Base-by-base conservation (phyloP, 2,888 invertebrate genomes). In the Epinotia demarniana region DNA sequence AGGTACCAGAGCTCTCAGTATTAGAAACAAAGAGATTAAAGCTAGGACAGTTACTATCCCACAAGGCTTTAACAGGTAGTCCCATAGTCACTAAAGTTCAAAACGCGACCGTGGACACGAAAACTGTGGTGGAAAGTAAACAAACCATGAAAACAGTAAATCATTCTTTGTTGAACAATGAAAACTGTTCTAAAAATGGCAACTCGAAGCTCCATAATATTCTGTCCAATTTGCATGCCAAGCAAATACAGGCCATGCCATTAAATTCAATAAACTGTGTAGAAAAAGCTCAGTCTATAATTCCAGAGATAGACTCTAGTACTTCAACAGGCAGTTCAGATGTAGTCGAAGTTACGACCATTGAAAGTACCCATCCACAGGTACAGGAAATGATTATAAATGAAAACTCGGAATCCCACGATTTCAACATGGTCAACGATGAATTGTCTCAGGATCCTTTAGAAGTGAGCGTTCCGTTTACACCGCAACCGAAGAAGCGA, bases 171-270 rank as follows among this genome's bases (percentile, higher is more conserved):
- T 81, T 92, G 74, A 92, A 92, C 80, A 94, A 92, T 80, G 92
- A 93, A 80, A 93, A 92, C 79, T 90, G 91, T 83, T 89, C 94
- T 16, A 94, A 94, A 82, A 94, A 94, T 86, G 94, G 94, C n/a
- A 94, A 93, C 81, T 94, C 94, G 1, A 94, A 94, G 80, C 82
- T 94, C 78, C 94, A 93, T 77, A 93, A 91, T 80, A 94, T 94
- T 80, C 82, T 94, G 57, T 89, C 92, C 5, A 93, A 91, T 82
- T 87, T 94, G 78, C 92, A 94, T 83, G 89, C 89, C 19, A 92
- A 93, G 80, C 91, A 92, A 80, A 86, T 90, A 77, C 91, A 92
- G 83, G 83, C 86, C 53, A 80, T 91, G 79, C 83, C 91, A 60
- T 83, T 89, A 64, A 90, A 86, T 79, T 90, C 89, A 75, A 80